These are phyloP conservation scores for Calycopis cecrops DNA, from an alignment of 1,140 invertebrate species.

Conservation along the genomic window DNA sequence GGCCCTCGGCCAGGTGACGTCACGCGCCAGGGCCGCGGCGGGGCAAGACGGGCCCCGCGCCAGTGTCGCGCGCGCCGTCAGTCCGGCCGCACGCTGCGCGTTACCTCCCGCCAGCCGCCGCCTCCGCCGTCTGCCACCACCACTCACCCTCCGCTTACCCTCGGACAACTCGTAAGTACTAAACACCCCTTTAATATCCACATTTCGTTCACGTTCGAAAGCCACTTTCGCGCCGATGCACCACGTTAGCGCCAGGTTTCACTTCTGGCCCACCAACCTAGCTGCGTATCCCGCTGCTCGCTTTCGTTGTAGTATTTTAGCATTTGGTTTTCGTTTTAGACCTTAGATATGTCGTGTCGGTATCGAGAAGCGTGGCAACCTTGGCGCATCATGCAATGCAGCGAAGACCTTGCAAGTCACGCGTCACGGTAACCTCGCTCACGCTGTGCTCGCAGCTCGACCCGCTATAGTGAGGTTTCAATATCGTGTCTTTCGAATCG, in stretches of 20 bases:
- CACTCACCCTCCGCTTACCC: slow-evolving; percentile 35
- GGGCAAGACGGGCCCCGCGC: slow-evolving; percentile 72
- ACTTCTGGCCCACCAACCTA: slow-evolving; percentile 30
- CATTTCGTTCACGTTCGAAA: slow-evolving; percentile 21
- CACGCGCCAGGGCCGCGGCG: slow-evolving; percentile 65
- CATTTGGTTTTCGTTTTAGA: slow-evolving; percentile 20
- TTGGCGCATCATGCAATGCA: slow-evolving; percentile 74
- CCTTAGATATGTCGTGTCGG: slow-evolving; percentile 43
- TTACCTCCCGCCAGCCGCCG: slow-evolving; percentile 30
- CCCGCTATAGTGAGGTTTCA: slow-evolving; percentile 47
- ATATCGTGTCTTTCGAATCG: slow-evolving; percentile 37
- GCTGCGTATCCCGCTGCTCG: slow-evolving; percentile 4
- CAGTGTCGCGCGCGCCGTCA: slow-evolving; percentile 70
- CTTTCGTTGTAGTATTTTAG: neutral
- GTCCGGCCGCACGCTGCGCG: slow-evolving; percentile 56
- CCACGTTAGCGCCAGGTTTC: slow-evolving; percentile 50
- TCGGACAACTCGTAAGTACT: slow-evolving; percentile 37
- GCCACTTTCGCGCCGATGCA: slow-evolving; percentile 42
- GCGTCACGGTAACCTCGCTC: slow-evolving; percentile 73
- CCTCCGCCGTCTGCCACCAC: slow-evolving; percentile 34
- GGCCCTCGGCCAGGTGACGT: slow-evolving; percentile 72
- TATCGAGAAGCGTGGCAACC: slow-evolving; percentile 62
- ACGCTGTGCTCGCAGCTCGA: slow-evolving; percentile 61
- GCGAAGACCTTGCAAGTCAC: slow-evolving; percentile 73
- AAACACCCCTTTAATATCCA: slow-evolving; percentile 27